Evolutionary conservation across 2,797 vertebrate genomes (phyloP), one percentile per base, ranked within the genome.

Genomic region (Pristis pectinata): DNA sequence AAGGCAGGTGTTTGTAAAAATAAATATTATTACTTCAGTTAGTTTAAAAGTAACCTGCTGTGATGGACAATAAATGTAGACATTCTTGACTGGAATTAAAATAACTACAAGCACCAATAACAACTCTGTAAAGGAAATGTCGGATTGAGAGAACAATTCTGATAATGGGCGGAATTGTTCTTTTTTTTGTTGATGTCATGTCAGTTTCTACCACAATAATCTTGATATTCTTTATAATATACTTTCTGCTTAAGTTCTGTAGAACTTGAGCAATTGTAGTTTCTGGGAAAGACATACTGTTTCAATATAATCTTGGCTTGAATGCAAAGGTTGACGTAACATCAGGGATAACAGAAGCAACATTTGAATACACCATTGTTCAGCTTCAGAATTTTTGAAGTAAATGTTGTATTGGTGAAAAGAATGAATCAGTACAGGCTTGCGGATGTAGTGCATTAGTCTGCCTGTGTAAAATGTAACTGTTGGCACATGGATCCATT

Each of bases 201-300:
- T 64, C 41, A 30, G 9, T 2, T 64, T 93, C 22, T 74, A 22
- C 5, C 61, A 61, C n/a, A 74, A 10, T 70, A 67, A 72, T 70
- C 89, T 59, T 64, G 85, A 89, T 74, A 49, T 93, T 74, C 19
- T 93, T 93, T 49, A 72, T 70, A 24, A 41, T 93, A 27, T 72
- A 24, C 41, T 44, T 93, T 49, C 37, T 72, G 41, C 67, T 93
- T 24, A 72, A 34, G 67, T 70, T 72, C 61, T 74, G 41, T 74
- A 44, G 67, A 74, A 91, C 34, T 24, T 91, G 87, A 91, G 22
- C 70, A 72, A 24, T 72, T 67, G n/a, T 22, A 11, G 7, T 41
- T 91, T 91, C n/a, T 41, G 87, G 87, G 59, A 91, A 91, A 70
- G 53, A 72, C 15, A n/a, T 27, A 49, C 74, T 93, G 92, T 49